Evolutionary conservation across 1,140 invertebrate species (phyloP).

Genomic region (Drosophila saltans): DNA sequence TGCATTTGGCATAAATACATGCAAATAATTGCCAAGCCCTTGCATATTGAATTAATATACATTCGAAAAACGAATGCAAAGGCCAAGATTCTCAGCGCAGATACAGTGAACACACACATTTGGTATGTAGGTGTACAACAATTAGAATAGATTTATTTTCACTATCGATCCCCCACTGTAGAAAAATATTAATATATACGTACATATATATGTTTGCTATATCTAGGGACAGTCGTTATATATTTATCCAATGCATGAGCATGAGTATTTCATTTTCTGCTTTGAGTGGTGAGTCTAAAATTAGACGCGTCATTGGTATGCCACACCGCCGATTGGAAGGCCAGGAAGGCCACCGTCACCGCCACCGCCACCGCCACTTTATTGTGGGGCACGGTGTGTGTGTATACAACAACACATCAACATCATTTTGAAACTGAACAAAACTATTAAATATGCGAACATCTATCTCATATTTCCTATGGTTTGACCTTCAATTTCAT

Average conservation of each 20-base stretch:
- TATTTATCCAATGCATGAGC: constrained; percentile 13
- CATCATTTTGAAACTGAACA: constrained; percentile 15
- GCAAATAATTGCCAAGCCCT: constrained; percentile 11
- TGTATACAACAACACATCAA: background rate
- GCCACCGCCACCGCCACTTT: background rate
- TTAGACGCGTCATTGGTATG: constrained; percentile 19
- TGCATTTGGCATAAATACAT: background rate
- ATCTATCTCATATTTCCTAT: constrained; percentile 13
- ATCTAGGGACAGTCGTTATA: constrained; percentile 32
- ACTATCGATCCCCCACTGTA: constrained; percentile 16
- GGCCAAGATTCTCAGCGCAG: background rate
- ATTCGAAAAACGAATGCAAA: background rate
- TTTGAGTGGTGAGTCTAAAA: constrained; percentile 10
- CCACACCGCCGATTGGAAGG: constrained; percentile 13
- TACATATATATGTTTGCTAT: constrained; percentile 20
- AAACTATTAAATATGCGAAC: constrained; percentile 16
- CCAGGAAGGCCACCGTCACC: constrained; percentile 3
- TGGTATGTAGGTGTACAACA: background rate
- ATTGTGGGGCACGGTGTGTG: background rate
- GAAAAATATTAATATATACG: constrained; percentile 4
- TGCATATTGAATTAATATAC: constrained; percentile 13
- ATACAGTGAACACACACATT: background rate
- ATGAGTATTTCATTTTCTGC: constrained; percentile 9
- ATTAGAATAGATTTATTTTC: background rate
- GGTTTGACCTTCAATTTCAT: background rate